Percentiles rank a stretch among this genome's conserved stretches.
Conservation (phyloP, 2,888 invertebrate species). For the Chrysolina oricalcia region DNA sequence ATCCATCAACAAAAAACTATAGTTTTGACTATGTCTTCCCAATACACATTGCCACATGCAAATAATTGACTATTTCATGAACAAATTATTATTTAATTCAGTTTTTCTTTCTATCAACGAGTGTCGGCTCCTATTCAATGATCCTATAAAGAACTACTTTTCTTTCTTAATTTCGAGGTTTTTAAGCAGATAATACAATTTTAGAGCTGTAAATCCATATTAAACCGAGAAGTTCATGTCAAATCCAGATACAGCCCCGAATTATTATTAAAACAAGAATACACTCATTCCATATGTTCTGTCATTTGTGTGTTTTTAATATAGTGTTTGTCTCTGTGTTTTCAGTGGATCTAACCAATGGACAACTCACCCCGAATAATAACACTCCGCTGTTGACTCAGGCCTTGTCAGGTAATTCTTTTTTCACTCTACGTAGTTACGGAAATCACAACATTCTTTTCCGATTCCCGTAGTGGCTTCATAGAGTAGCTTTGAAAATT, state of each 20-base stretch:
- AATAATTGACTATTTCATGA: too few species aligned
- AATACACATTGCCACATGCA: too few species aligned
- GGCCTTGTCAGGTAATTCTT: conserved; percentile 91
- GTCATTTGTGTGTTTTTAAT: conserved; percentile 63
- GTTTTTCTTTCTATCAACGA: too few species aligned
- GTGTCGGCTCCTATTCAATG: too few species aligned
- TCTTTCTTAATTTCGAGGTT: too few species aligned
- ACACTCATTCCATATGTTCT: conserved; percentile 50
- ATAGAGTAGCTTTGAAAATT: too few species aligned
- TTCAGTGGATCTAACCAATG: conserved; percentile 94
- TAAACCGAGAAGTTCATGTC: background rate
- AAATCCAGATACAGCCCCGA: background rate
- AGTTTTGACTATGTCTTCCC: too few species aligned
- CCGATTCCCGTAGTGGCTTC: background rate
- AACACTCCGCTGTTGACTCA: conserved; percentile 96
- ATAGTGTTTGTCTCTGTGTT: conserved; percentile 68
- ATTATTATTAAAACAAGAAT: conserved; percentile 52
- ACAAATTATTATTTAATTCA: too few species aligned
- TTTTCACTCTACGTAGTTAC: conserved; percentile 38
- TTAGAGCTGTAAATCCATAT: too few species aligned
- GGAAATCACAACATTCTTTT: background rate
- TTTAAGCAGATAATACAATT: too few species aligned
- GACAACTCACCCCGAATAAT: conserved; percentile 96
- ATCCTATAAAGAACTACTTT: too few species aligned
- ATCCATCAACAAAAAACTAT: too few species aligned